Evolutionary conservation across 2,888 invertebrate genomes (phyloP).

Genomic region (Plusia festucae): DNA sequence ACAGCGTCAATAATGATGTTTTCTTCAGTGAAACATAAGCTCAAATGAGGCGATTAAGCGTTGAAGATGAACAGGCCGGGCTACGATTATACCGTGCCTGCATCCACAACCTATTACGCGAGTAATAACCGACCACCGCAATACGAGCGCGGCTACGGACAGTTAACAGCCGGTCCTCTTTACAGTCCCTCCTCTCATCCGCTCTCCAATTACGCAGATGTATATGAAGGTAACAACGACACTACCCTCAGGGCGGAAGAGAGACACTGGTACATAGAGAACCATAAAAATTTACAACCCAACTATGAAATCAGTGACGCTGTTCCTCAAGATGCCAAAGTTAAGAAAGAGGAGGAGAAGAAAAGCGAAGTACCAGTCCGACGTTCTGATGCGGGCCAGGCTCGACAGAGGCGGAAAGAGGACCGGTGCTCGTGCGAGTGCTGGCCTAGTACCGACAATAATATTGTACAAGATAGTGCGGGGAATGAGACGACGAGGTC

Average conservation of each 20-base stretch:
- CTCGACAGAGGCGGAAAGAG: constrained; percentile 83
- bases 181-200: constrained; percentile 86
- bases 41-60: constrained; percentile 85
- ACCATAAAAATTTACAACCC: constrained; percentile 84
- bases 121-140: constrained; percentile 84
- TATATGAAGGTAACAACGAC: constrained; percentile 88
- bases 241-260: constrained; percentile 87
- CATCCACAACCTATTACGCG: constrained; percentile 84
- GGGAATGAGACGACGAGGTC: constrained; percentile 83
- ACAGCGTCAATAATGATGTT: constrained; percentile 68
- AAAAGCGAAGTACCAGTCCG: constrained; percentile 79
- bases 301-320: constrained; percentile 79
- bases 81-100: constrained; percentile 87
- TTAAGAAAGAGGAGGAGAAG: constrained; percentile 86
- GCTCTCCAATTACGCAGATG: constrained; percentile 85
- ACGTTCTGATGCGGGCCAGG: constrained; percentile 77
- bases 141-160: constrained; percentile 85
- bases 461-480: constrained; percentile 75
- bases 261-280: constrained; percentile 88
- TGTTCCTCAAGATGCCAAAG: constrained; percentile 84
- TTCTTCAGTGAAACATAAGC: constrained; percentile 74
- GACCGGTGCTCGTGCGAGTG: constrained; percentile 88
- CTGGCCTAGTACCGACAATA: constrained; percentile 86
- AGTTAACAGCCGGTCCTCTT: constrained; percentile 79
- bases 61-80: constrained; percentile 88